Evolutionary conservation across 2,797 vertebrate genomes (phyloP), one percentile per base, ranked within the genome.

Genomic region (Syndactyla subalaris): DNA sequence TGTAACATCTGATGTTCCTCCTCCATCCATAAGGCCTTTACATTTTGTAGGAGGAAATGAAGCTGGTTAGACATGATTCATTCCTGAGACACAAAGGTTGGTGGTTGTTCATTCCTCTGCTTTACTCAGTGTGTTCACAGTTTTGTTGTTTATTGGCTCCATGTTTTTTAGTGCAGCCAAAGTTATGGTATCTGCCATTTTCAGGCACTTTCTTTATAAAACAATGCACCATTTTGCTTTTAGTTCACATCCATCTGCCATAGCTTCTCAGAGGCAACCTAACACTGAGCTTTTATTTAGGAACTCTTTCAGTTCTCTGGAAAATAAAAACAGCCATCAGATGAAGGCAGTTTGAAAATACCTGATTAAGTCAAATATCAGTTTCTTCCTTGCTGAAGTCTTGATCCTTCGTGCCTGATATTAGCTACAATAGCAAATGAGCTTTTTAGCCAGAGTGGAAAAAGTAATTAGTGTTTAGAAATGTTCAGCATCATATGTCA

Each of bases 321-420:
- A 10, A 6, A 38, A 54, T 20, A 54, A 67, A 80, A 52, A 58
- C 26, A 36, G 17, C 23, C 76, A 65, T 58, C 43, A 63, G 39
- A 75, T 70, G 27, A 89, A 85, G 14, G 59, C 16, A 82, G 74
- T 92, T 82, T 85, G 84, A 95, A 96, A 95, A 89, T 67, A 88
- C 59, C 52, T 85, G 74, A 91, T 95, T 92, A 91, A 89, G 74
- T 86, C 66, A 92, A 93, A 59, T 66, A 85, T 55, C 71, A 94
- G 55, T 91, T 94, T 96, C 32, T 73, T 91, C 68, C 55, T 66
- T 93, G n/a, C 10, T 89, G 77, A 89, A 93, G 59, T 73, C 78
- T 87, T 93, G 86, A 51, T 93, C 78, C 38, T 87, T 94, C 81
- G 79, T 2, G 78, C 78, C 48, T 87, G 57, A 73, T 93, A 82